Conservation (phyloP, 1,140 invertebrate genomes). For the Lasioglossum baleicum region DNA sequence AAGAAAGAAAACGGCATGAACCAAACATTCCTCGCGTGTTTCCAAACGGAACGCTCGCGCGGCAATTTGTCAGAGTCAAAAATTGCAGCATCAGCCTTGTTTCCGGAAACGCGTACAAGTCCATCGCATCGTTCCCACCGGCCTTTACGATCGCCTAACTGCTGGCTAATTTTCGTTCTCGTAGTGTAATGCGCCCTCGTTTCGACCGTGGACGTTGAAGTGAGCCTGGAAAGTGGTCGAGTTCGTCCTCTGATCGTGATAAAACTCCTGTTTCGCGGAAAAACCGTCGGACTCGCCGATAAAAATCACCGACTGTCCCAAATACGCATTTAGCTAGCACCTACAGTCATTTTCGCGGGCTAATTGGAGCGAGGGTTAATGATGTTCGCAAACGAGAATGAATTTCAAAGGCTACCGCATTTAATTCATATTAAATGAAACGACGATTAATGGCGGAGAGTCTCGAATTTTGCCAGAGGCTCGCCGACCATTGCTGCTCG, state of each 20-base stretch:
- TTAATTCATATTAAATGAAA: no score
- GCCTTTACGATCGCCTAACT: slow-evolving; percentile 25
- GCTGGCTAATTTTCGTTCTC: slow-evolving; percentile 22
- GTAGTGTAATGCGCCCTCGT: not conserved
- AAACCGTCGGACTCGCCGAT: no score
- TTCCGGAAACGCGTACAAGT: not conserved
- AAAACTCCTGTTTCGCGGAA: not conserved
- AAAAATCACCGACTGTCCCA: not conserved
- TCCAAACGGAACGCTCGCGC: not conserved
- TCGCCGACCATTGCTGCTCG: no score
- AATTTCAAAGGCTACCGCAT: no score
- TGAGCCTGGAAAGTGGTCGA: not conserved
- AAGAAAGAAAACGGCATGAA: no score
- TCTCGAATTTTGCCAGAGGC: no score
- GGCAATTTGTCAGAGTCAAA: slow-evolving; percentile 13
- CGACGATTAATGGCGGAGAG: no score
- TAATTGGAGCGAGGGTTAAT: no score
- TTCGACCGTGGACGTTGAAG: not conserved
- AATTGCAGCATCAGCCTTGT: not conserved
- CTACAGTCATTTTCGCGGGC: no score
- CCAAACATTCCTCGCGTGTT: no score
- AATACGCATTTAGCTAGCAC: not conserved
- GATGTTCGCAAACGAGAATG: no score
- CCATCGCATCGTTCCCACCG: not conserved
- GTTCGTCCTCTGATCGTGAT: not conserved